These are phyloP conservation scores for Netelia melanura DNA, from an alignment of 2,888 invertebrate species.

Conservation along the genomic window DNA sequence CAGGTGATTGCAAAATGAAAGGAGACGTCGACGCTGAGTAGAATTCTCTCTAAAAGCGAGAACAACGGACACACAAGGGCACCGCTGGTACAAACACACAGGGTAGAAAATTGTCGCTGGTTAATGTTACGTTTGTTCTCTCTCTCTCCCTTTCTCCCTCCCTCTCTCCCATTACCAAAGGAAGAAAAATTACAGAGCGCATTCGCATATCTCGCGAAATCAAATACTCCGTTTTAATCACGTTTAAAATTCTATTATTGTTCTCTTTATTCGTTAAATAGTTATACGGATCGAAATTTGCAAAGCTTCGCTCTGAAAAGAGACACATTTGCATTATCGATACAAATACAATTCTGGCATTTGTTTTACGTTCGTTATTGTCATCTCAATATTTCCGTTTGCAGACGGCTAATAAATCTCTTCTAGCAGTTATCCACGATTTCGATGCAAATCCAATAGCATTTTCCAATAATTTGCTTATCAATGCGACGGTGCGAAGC, in stretches of 20 bases:
- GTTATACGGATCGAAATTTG: neutral
- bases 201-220: conserved; percentile 4
- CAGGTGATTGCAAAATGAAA: conserved; percentile 18
- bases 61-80: conserved; percentile 16
- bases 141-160: neutral
- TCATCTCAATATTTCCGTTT: neutral
- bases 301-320: neutral
- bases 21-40: conserved; percentile 7
- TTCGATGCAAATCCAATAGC: too few species aligned
- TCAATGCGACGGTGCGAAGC: neutral
- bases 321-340: conserved; percentile 11
- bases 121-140: neutral
- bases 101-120: neutral
- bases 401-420: neutral
- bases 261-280: neutral
- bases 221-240: neutral
- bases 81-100: neutral
- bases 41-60: neutral
- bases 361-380: neutral
- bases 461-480: neutral
- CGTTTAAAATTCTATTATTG: neutral
- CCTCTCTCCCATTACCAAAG: neutral
- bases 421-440: too few species aligned
- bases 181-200: conserved; percentile 1
- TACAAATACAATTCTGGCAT: neutral